Evolutionary conservation across 2,797 vertebrate species (phyloP).

Genomic region (Hozukius guyotensis): DNA sequence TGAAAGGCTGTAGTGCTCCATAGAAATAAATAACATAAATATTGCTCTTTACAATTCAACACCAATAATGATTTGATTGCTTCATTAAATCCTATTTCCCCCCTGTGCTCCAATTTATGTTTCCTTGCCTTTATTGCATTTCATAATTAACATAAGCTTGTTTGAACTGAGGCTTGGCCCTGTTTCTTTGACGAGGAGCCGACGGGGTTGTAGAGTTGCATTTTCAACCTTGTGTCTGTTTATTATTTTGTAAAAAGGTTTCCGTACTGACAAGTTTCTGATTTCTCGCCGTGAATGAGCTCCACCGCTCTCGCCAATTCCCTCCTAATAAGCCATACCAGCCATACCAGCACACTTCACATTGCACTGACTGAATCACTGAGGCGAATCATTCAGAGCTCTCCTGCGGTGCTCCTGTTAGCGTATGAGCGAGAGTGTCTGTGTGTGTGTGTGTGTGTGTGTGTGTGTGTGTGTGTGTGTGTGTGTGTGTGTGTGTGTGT

Average conservation of each 20-base stretch:
- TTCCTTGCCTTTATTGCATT: conserved; percentile 4
- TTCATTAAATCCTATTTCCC: conserved; percentile 45
- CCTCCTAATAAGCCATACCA: conserved; percentile 45
- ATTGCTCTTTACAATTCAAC: conserved; percentile 27
- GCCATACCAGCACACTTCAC: conserved; percentile 48
- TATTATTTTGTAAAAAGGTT: conserved; percentile 33
- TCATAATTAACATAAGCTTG: conserved; percentile 40
- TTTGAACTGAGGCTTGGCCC: conserved; percentile 18
- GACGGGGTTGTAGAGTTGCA: conserved; percentile 1
- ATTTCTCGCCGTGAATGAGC: conserved; percentile 49
- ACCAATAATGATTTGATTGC: conserved; percentile 41
- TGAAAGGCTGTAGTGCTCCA: background rate
- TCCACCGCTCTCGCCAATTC: conserved; percentile 17
- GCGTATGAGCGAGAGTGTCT: conserved; percentile 14
- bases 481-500: background rate
- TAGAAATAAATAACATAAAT: conserved; percentile 11
- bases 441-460: conserved; percentile 10
- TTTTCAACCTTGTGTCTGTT: conserved; percentile 38
- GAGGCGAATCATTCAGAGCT: conserved; percentile 67
- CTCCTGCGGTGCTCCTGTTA: conserved; percentile 59
- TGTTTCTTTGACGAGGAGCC: conserved; percentile 10
- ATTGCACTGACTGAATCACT: conserved; percentile 65
- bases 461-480: background rate
- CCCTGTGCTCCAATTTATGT: conserved; percentile 19
- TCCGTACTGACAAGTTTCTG: conserved; percentile 20